Conservation (phyloP, 2,113 vertebrate genomes). For the Forbesichthys agassizii region DNA sequence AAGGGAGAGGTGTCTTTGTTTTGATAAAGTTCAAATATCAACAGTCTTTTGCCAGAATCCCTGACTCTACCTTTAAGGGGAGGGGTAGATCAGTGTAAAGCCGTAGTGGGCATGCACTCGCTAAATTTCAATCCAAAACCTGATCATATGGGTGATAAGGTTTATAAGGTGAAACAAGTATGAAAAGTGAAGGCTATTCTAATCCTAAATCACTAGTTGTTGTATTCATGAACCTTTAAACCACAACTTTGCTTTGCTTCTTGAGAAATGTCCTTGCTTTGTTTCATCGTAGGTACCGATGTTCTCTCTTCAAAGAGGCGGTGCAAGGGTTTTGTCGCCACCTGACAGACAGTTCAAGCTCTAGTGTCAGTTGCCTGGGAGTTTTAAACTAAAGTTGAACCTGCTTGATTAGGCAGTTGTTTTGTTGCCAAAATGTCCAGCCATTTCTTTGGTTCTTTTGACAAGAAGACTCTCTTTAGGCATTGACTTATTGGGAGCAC, state of each 20-base stretch:
- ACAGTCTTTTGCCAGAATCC: too few species aligned
- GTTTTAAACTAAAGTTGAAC: slow-evolving; percentile 47
- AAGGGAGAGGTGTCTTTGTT: too few species aligned
- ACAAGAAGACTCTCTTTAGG: slow-evolving; percentile 44
- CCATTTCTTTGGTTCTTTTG: slow-evolving; percentile 31
- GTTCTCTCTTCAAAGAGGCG: background rate
- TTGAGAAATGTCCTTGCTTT: slow-evolving; percentile 16
- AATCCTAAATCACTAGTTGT: background rate
- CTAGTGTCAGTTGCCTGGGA: slow-evolving; percentile 54
- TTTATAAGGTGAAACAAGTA: too few species aligned
- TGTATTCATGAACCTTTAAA: background rate
- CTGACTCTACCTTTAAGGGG: too few species aligned
- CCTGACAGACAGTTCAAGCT: slow-evolving; percentile 42
- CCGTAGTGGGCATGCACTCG: too few species aligned
- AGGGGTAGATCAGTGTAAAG: too few species aligned
- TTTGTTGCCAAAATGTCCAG: slow-evolving; percentile 7
- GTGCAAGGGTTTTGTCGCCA: slow-evolving; percentile 23
- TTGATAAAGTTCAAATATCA: too few species aligned
- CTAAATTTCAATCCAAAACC: too few species aligned
- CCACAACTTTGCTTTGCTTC: background rate
- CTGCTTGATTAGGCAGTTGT: slow-evolving; percentile 28
- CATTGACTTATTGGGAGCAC: slow-evolving; percentile 39
- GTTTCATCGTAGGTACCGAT: slow-evolving; percentile 7
- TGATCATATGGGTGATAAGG: too few species aligned
- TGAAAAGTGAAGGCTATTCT: background rate